A percentile compares a stretch with the other conserved stretches of the same genome.
Evolutionary conservation across 2,113 vertebrate genomes (phyloP).

Genomic region (Eurystomus gularis): DNA sequence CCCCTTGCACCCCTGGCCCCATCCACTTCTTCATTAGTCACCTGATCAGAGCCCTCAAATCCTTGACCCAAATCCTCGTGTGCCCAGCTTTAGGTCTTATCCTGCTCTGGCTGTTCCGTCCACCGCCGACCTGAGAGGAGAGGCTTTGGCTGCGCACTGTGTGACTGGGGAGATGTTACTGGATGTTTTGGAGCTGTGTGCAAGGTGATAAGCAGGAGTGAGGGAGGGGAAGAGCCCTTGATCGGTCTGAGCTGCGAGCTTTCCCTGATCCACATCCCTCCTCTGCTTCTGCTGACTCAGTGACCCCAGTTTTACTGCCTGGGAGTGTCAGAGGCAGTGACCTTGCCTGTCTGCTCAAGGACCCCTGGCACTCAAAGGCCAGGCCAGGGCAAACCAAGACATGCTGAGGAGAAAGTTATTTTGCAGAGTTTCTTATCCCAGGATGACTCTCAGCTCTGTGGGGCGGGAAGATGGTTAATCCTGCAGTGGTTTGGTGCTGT

Average conservation of each 20-base stretch:
- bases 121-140: constrained; percentile 12
- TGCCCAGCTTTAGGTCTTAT: constrained; percentile 29
- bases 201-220: constrained; percentile 14
- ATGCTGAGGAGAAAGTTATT: background rate
- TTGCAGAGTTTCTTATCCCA: background rate
- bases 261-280: constrained; percentile 16
- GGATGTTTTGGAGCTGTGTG: background rate
- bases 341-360: constrained; percentile 75
- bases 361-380: constrained; percentile 52
- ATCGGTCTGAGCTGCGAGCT: constrained; percentile 73
- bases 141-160: background rate
- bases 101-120: constrained; percentile 62
- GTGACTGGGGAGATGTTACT: background rate
- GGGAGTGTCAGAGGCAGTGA: constrained; percentile 60
- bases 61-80: constrained; percentile 57
- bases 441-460: background rate
- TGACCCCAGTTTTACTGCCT: constrained; percentile 72
- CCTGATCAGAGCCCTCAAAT: background rate
- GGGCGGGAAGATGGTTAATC: background rate
- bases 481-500: background rate
- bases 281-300: constrained; percentile 81
- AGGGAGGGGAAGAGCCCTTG: constrained; percentile 10
- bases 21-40: background rate
- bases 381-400: background rate
- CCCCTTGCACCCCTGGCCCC: background rate